Conservation (phyloP, 2,888 invertebrate species). For the Tenthredo livida region DNA sequence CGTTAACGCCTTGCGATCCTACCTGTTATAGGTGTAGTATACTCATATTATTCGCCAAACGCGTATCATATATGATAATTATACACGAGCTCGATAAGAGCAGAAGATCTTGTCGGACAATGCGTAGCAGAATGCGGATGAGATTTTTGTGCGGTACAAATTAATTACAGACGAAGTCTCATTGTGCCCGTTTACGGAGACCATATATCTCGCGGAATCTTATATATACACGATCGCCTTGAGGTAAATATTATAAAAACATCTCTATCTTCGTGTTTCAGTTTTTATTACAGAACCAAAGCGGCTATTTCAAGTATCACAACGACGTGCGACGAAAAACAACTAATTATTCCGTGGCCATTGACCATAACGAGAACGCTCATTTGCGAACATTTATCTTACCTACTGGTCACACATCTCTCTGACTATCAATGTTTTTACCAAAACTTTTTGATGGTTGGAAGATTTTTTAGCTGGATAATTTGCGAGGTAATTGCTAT, state of each 20-base stretch:
- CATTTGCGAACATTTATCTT: background rate
- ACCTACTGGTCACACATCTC: background rate
- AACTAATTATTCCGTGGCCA: conserved; percentile 25
- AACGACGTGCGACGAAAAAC: background rate
- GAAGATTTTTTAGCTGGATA: background rate
- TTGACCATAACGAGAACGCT: conserved; percentile 29
- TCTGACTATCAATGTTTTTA: background rate
- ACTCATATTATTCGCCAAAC: background rate
- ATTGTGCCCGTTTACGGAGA: conserved; percentile 36
- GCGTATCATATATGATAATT: background rate
- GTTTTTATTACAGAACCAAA: background rate
- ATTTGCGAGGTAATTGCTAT: background rate
- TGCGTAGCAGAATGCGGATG: conserved; percentile 35
- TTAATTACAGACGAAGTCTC: conserved; percentile 29
- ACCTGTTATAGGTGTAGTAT: background rate
- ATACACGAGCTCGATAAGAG: background rate
- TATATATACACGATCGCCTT: conserved; percentile 16
- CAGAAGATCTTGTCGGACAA: background rate
- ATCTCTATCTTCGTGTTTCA: conserved; percentile 12
- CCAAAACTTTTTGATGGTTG: background rate
- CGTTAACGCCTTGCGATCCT: background rate
- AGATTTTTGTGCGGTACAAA: conserved; percentile 24
- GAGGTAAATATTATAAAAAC: conserved; percentile 19
- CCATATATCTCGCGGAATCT: conserved; percentile 27
- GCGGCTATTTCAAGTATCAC: background rate